Evolutionary conservation across 2,888 invertebrate genomes (phyloP), one percentile per base, ranked within the genome.

Genomic region (Argyresthia goedartella): DNA sequence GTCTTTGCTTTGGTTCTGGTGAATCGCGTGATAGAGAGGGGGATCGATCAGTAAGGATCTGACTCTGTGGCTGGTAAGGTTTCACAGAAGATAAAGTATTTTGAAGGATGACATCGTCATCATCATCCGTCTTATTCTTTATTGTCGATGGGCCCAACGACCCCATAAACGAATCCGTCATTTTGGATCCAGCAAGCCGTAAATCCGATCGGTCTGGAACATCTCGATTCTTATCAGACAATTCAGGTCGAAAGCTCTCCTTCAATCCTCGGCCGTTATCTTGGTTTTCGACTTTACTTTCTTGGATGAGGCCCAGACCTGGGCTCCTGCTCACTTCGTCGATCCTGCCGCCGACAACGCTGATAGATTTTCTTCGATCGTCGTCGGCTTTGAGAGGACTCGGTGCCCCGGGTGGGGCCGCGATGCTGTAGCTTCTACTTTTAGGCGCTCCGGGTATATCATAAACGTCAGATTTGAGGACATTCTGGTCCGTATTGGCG

Each of bases 351-450:
- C 88, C 81, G 36, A 88, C 72, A 51, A 85, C 75, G 60, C 86
- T 88, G 11, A 87, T 73, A 7, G 88, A 88, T 60, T 85, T 82
- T 55, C 88, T 72, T 50, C 88, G 72, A 63, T 88, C 88, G 59
- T 89, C 89, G 57, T 86, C 84, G 55, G 71, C 56, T 63, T 81
- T 80, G 49, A 81, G 66, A 35, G 81, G 79, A 58, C 81, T 81
- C 44, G 81, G 79, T 55, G 87, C 72, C 15, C 84, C 84, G 44
- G 85, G 78, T 58, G 87, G 86, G 35, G 87, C 87, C 53, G 87
- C 81, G 59, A 88, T 82, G 60, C 88, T 89, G 56, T 72, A 88
- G 61, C 88, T 89, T 65, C 89, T 80, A 35, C 81, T 82, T 70
- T 89, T 88, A 58, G 79, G 73, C 59, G 80, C 68, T 55, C 81